Base-by-base conservation (phyloP, 1,140 invertebrate species). In the Formica exsecta region DNA sequence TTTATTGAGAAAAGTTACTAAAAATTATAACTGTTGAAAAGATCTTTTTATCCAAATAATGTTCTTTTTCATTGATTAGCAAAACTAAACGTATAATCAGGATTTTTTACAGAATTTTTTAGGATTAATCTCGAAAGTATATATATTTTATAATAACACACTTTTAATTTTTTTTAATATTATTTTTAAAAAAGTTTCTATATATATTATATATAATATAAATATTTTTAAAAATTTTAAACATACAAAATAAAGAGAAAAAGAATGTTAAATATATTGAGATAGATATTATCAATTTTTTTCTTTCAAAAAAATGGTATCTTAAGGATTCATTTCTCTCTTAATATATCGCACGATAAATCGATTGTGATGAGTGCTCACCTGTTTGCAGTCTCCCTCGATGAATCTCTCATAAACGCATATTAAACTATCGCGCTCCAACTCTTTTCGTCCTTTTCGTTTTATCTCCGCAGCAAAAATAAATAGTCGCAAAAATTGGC, bases 301-400 rank as follows among this genome's bases (percentile, higher is more conserved):
- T 62, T 44, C 36, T 4, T 16, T 8, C 3, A 68, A 57, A 41
- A 44, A 19, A 13, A 8, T 13, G 3, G 0, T 59, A 13, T 57
- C 13, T 9, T 22, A 3, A 41, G 5, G 36, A 6, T 68, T 8
- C 3, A 19, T 61, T 8, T 38, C 25, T 51, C 44, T 51, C 0
- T 25, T 13, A 11, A 36, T 6, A 13, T 32, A 9, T 44, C 41
- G 41, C 19, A 7, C 16, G 41, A 79, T 19, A 41, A 8, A 44
- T 64, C 32, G 7, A 38, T 29, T 11, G 6, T 11, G 6, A 41
- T 6, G 6, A 62, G 8, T 25, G 11, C 79, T 83, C 54, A 83
- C 79, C 79, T 83, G n/a, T 83, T 83, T 25, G 29, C 79, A 61
- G n/a, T 13, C 73, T 81, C 51, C 25, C 66, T 81, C 66, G 38